Base-by-base conservation (phyloP, 2,888 invertebrate genomes). In the Gari tellinella region DNA sequence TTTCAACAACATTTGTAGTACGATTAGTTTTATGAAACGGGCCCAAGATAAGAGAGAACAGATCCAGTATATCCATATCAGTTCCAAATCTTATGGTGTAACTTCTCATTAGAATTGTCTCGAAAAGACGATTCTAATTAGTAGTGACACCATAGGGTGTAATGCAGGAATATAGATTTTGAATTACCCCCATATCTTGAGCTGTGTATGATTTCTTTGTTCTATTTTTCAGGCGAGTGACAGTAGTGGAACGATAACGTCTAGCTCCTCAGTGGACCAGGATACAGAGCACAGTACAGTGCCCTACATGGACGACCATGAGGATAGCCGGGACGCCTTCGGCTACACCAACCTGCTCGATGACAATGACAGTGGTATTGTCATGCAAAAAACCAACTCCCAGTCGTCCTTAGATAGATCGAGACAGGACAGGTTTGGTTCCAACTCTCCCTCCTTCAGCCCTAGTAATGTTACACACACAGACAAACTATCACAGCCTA, bases 341-440 rank as follows among this genome's bases (percentile, higher is more conserved):
- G 62, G 56, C 12, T 77, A 73, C 55, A 57, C 69, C 19, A 65
- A 52, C 25, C 57, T 77, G 5, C 26, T 77, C 10, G 68, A 77
- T 5, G 77, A 77, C 46, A 66, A 77, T 40, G 77, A 77, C 43
- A 77, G 77, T 56, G 77, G 77, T 4, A 77, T 77, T 45, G 77
- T 77, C 0, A 61, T 76, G 60, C 51, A 64, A 51, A 68, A 58
- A 48, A 65, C 73, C 10, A 49, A 64, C 25, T 77, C 77, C 31
- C 66, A 69, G 25, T 25, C 68, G 1, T 77, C 77, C 8, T 40
- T 77, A 21, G 72, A 77, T 58, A 69, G 53, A 26, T 56, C 53
- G 0, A 52, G 46, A 17, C 51, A 53, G 8, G 66, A 69, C 19
- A 21, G 49, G 43, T 26, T 56, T 31, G 17, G 19, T 25, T 56